phyloP scores from a whole-genome alignment of 2,797 vertebrate species.

The Buphagus erythrorhynchus region DNA sequence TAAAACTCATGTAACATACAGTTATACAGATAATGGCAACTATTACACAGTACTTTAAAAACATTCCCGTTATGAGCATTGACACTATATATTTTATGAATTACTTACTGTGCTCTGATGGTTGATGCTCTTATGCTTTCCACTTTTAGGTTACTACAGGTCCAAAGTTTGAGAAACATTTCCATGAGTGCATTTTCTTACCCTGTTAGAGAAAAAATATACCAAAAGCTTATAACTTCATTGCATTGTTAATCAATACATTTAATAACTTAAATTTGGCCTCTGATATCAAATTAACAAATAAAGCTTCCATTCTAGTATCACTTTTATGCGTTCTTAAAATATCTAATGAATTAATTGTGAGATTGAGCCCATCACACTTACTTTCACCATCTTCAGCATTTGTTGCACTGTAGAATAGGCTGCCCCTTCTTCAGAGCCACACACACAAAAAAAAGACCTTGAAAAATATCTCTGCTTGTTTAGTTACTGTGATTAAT shows the following conservation, averaged over 20 bases:
- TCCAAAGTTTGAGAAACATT: not conserved
- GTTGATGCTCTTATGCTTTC: not conserved
- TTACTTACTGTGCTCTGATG: not conserved
- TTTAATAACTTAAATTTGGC: not conserved
- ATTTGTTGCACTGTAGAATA: not conserved
- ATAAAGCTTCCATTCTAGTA: not conserved
- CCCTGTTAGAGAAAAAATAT: not conserved
- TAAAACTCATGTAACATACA: not conserved
- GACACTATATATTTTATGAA: not conserved
- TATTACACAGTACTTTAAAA: not conserved
- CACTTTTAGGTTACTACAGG: not conserved
- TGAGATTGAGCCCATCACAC: not conserved
- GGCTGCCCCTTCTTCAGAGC: not conserved
- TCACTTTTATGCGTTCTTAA: not conserved
- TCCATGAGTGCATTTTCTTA: not conserved
- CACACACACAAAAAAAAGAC: not conserved
- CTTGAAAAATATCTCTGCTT: constrained; percentile 51
- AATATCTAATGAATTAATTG: not conserved
- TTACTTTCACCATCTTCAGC: not conserved
- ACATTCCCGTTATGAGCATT: not conserved
- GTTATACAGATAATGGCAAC: not conserved
- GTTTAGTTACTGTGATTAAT: constrained; percentile 64
- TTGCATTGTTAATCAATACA: not conserved
- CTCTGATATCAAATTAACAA: not conserved
- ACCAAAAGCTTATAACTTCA: not conserved